Conservation (phyloP, 1,140 invertebrate genomes). For the silkworm (Bombyx mori) region ASM3026992v2 NC_085119.1:7156501-7157000, state of each 20-base stretch:
- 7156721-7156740: constrained; percentile 49
- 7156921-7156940: constrained; percentile 12
- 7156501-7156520: too few species aligned
- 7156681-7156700: constrained; percentile 43
- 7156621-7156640: too few species aligned
- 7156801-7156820: constrained; percentile 38
- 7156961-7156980: constrained; percentile 33
- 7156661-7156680: neutral
- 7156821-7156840: constrained; percentile 36
- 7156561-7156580: too few species aligned
- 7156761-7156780: constrained; percentile 58
- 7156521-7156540: too few species aligned
- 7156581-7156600: too few species aligned
- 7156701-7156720: constrained; percentile 39
- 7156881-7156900: constrained; percentile 23
- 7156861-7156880: constrained; percentile 24
- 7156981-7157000: constrained; percentile 28
- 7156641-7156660: too few species aligned
- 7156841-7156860: constrained; percentile 11
- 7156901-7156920: constrained; percentile 19
- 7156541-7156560: too few species aligned
- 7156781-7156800: constrained; percentile 54
- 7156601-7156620: too few species aligned
- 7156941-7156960: constrained; percentile 18
- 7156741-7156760: constrained; percentile 53